Base-by-base conservation (phyloP, 2,888 invertebrate species). In the Auanema sp. region DNA sequence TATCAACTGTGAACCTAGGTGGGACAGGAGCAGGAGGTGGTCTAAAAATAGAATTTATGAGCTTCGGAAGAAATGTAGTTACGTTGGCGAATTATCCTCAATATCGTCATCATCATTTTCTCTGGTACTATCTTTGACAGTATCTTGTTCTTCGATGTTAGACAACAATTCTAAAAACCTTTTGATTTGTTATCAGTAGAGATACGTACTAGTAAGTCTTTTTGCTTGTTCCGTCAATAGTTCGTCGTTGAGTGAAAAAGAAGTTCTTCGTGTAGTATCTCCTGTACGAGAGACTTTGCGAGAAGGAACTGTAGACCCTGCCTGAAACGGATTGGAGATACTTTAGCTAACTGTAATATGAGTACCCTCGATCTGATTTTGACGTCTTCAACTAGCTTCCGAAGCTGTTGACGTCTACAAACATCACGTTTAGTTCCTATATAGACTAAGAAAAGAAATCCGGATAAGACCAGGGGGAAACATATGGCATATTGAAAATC, bases 101-200 rank as follows among this genome's bases (percentile, higher is more conserved):
- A 66, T 55, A 16, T 55, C 55, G 14, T 56, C 60, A 18, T 56
- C 52, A 43, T 60, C 63, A 18, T 66, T 66, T 63, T 63, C 60
- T 58, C 65, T 65, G 47, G 60, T 24, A 5, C 65, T 59, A 0
- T 63, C 66, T 18, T 61, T 59, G n/a, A 65, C 69, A 33, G 66
- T 67, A 44, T 73, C 72, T 5, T 65, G 65, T 57, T 76, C 76
- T 49, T 73, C 72, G 16, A 76, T 76, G 62, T 73, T 70, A 1
- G 75, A 72, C 14, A 76, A 61, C 47, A 76, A 54, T 21, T 66
- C 69, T 69, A 44, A 11, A 51, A 52, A 33, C 2, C 4, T 43
- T n/a, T 23, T 18, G 12, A 44, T 16, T 18, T 5, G 6, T 16
- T 33, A n/a, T 58, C 21, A 40, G 11, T 1, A 53, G 11, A 53